Conservation (phyloP, 2,113 vertebrate genomes). For the Atractosteus spatula region DNA sequence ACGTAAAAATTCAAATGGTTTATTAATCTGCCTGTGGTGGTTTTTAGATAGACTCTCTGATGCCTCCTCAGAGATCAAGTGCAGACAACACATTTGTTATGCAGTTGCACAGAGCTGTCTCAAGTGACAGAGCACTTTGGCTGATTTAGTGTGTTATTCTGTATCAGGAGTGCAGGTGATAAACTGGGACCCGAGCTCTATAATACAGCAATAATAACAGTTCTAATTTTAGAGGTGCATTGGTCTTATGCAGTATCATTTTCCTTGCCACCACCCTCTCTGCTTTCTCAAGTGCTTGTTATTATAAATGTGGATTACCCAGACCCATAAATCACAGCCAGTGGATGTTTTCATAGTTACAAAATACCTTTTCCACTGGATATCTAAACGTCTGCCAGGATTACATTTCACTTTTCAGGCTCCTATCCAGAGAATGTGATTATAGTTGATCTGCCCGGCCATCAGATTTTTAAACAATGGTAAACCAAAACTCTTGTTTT, state of each 20-base stretch:
- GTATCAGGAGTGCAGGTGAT: conserved; percentile 45
- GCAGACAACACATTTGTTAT: conserved; percentile 41
- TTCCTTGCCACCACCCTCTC: conserved; percentile 25
- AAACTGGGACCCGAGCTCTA: conserved; percentile 43
- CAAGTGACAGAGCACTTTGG: conserved; percentile 43
- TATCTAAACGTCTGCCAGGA: neutral
- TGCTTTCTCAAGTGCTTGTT: conserved; percentile 16
- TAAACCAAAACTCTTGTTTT: too few species aligned
- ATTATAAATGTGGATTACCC: neutral
- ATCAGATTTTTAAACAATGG: too few species aligned
- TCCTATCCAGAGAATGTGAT: too few species aligned
- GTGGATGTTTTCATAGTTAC: conserved; percentile 40
- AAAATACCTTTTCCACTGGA: conserved; percentile 41
- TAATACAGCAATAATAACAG: conserved; percentile 49
- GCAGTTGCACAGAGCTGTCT: conserved; percentile 26
- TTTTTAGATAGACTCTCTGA: neutral
- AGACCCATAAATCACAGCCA: conserved; percentile 45
- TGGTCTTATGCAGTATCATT: conserved; percentile 31
- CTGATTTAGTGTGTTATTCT: conserved; percentile 64
- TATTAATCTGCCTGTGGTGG: neutral
- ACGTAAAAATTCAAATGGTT: neutral
- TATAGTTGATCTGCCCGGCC: too few species aligned
- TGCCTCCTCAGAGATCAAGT: conserved; percentile 22
- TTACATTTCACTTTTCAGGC: neutral
- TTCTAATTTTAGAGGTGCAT: conserved; percentile 51